These are phyloP conservation scores for Daubentonia madagascariensis DNA, from an alignment of 2,113 vertebrate species.

Conservation along the genomic window DNA sequence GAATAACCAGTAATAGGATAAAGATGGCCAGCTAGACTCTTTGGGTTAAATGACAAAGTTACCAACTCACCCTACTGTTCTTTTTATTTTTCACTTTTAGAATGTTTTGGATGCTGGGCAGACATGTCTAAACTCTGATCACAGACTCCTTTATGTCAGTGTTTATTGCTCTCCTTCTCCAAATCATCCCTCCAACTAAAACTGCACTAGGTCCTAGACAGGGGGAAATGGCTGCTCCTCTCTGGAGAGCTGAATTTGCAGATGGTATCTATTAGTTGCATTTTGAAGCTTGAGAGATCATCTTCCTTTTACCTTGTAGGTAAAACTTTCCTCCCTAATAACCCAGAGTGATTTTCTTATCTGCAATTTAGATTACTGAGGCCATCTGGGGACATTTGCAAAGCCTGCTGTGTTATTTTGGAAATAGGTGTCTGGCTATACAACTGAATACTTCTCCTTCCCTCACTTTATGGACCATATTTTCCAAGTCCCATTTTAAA, in stretches of 20 bases:
- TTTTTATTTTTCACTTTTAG: background rate
- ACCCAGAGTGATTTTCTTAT: conserved; percentile 14
- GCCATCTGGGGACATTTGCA: conserved; percentile 42
- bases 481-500: conserved; percentile 52
- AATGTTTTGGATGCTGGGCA: background rate
- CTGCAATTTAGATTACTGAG: conserved; percentile 48
- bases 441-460: background rate
- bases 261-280: background rate
- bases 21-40: background rate
- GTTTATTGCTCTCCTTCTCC: background rate
- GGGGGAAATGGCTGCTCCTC: background rate
- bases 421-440: background rate
- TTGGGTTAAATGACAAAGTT: background rate
- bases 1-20: background rate
- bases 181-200: background rate
- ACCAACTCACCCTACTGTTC: background rate
- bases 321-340: conserved; percentile 50
- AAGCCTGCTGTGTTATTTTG: background rate
- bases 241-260: background rate
- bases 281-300: conserved; percentile 27
- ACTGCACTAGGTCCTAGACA: background rate
- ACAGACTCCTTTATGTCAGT: background rate
- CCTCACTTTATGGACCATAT: background rate
- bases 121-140: background rate
- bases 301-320: conserved; percentile 47